Base-by-base conservation (phyloP, 2,113 vertebrate genomes). In the Bucco capensis region DNA sequence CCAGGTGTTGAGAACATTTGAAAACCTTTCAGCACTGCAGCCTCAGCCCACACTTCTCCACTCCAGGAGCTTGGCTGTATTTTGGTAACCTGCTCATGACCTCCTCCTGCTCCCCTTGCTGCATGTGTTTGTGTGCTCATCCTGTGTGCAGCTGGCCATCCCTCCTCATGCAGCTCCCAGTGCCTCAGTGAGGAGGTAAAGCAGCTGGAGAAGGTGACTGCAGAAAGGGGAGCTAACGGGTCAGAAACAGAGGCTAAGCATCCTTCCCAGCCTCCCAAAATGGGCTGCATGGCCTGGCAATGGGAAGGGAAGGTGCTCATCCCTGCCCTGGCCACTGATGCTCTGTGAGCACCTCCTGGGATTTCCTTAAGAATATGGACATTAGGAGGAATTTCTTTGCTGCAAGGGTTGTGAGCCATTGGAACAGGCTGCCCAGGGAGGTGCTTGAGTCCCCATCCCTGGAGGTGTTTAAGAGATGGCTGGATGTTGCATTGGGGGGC, bases 261-360 rank as follows among this genome's bases (percentile, higher is more conserved):
- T 28, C 69, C 64, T 51, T 49, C 57, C 56, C 56, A 30, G 37
- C 33, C 33, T 31, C 10, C 0, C 40, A 7, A 8, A 42, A 8
- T 1, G 53, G 30, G 28, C 78, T 50, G 47, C 21, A 1, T 0
- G 0, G 38, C 58, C 27, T 3, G 0, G 70, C 37, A 19, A 1
- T 1, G 35, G 9, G 8, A 74, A 28, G 65, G 31, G 38, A 85
- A 60, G 18, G 15, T 16, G 53, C 33, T 89, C 56, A 5, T 33
- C 37, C 9, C 60, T 9, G 3, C 8, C 17, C 31, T 2, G 3
- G 30, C 28, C 44, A 9, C 15, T 0, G 1, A 23, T 17, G 28
- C 6, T 8, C 8, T 1, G 0, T 3, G n/a, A 61, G 57, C 25
- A 58, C 2, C 51, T 64, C 35, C 38, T 0, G 5, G 42, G 38